Percentiles rank a stretch among this genome's conserved stretches.
These are phyloP conservation scores for Actenoides hombroni DNA, from an alignment of 2,113 vertebrate genomes.

Conservation along the genomic window DNA sequence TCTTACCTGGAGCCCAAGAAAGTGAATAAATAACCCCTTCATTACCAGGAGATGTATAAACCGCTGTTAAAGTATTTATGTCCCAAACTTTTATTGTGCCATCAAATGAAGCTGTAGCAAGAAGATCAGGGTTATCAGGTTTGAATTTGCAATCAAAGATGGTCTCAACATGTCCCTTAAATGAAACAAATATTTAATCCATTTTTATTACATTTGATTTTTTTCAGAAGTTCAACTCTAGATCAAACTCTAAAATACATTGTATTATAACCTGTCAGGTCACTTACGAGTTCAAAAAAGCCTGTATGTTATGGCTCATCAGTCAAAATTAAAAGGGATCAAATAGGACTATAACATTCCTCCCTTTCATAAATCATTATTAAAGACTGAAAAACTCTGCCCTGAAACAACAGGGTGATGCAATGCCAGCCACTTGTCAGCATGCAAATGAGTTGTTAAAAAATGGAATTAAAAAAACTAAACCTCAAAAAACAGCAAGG, in stretches of 20 bases:
- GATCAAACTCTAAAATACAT: background rate
- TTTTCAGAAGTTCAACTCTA: background rate
- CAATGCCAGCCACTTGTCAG: background rate
- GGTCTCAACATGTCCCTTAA: constrained; percentile 95
- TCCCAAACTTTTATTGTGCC: constrained; percentile 99
- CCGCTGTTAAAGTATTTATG: constrained; percentile 91
- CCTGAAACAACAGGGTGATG: background rate
- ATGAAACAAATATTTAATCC: constrained; percentile 45
- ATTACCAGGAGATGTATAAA: constrained; percentile 93
- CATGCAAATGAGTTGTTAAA: background rate
- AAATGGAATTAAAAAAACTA: background rate
- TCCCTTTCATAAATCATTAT: background rate
- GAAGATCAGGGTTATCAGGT: constrained; percentile 91
- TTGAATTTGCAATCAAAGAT: constrained; percentile 99
- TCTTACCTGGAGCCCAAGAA: constrained; percentile 96
- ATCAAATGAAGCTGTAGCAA: constrained; percentile 97
- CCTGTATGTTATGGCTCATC: background rate
- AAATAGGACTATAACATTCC: background rate
- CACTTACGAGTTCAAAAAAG: background rate
- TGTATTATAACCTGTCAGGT: background rate
- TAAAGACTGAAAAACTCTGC: background rate
- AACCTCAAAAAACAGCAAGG: background rate
- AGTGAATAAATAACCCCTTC: constrained; percentile 97
- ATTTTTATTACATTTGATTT: constrained; percentile 33
- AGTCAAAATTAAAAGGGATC: background rate